Base-by-base conservation (phyloP, 2,888 invertebrate genomes). In the Xylota segnis region DNA sequence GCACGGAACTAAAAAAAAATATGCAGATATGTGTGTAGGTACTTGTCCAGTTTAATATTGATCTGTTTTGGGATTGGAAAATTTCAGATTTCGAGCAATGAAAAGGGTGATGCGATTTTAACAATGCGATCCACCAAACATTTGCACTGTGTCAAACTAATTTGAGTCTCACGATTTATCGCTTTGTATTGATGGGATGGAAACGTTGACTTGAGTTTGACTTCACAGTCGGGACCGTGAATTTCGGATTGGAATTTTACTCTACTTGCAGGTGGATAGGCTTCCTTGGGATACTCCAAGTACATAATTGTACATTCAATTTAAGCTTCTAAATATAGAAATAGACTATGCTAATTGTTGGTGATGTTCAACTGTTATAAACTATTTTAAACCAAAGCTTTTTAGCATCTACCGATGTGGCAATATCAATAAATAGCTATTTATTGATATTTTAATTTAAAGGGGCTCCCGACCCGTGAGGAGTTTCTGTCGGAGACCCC, bases 131-230 rank as follows among this genome's bases (percentile, higher is more conserved):
- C 6, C 37, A 37, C 16, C 18, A 32, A 58, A 71, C 16, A 71
- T 71, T 59, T 58, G 14, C 47, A 47, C 34, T 43, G 12, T 23
- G 14, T 37, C 3, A 9, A 14, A 50, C 59, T 72, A 72, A 72
- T 61, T 61, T 47, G 10, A 14, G 27, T 72, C 7, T 72, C 72
- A 61, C 72, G 72, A 72, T 12, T 14, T 32, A 32, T 10, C 6
- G 43, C 12, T 3, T n/a, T 45, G 10, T 3, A 18, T 9, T 43
- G 3, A n/a, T 43, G 43, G n/a, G 40, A 27, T 12, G 6, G 12
- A 45, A 45, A 16, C 10, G 0, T 40, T 45, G 45, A n/a, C n/a
- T 23, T 27, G n/a, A 3, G 6, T 40, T 43, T 40, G 12, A n/a
- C n/a, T n/a, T n/a, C n/a, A 56, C 14, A 29, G 7, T 54, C 5